Evolutionary conservation across 2,113 vertebrate species (phyloP).

Genomic region (Alouatta palliata): DNA sequence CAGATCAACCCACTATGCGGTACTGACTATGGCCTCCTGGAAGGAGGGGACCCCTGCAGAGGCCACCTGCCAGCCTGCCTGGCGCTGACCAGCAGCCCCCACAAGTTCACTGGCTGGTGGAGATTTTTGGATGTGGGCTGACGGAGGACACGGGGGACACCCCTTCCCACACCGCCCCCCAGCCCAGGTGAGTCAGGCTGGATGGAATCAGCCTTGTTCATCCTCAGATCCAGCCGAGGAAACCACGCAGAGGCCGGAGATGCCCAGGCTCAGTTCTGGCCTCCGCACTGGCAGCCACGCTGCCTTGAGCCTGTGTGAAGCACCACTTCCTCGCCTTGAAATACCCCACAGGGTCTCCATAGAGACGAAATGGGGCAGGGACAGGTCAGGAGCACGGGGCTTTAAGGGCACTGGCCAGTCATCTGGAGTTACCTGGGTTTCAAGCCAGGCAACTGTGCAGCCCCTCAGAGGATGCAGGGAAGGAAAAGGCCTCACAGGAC

Average conservation of each 20-base stretch:
- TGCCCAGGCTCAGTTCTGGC: accelerated
- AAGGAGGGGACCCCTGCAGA: too few relatives aligned
- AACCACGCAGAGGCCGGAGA: background rate
- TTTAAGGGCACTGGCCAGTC: background rate
- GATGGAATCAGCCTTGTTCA: background rate
- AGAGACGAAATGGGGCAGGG: too few relatives aligned
- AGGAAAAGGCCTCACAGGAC: background rate
- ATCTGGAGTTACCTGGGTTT: background rate
- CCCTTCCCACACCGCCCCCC: too few relatives aligned
- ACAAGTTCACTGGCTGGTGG: background rate
- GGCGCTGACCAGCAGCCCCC: background rate
- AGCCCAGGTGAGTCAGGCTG: background rate
- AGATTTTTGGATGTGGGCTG: background rate
- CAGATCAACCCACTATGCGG: accelerated
- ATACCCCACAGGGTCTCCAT: background rate
- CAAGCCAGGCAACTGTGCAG: background rate
- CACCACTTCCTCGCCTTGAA: background rate
- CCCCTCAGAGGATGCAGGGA: background rate
- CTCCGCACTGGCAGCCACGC: accelerated
- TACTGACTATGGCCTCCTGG: background rate
- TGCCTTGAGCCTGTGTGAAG: background rate
- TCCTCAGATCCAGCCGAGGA: background rate
- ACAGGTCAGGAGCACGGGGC: background rate
- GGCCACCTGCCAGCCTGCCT: background rate
- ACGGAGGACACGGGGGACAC: background rate